Percentiles rank a stretch among this genome's conserved stretches.
phyloP scores from a whole-genome alignment of 2,797 vertebrate genomes.

The Podargus strigoides region DNA sequence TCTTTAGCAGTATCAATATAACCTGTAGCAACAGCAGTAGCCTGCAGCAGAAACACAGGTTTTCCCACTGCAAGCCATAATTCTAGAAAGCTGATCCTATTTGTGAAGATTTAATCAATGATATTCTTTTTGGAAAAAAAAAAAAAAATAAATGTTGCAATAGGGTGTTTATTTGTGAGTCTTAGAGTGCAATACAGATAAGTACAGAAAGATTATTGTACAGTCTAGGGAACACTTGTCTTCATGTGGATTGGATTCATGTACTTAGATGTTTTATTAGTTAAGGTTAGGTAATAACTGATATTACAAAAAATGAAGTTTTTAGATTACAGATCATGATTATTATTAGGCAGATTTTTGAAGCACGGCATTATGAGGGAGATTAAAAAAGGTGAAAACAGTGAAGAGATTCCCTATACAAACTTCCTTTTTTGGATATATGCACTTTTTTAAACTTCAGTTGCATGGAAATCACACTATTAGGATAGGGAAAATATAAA shows the following conservation, averaged over 20 bases:
- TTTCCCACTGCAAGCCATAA: background rate
- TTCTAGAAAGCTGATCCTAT: background rate
- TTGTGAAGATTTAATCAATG: background rate
- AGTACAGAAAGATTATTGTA: background rate
- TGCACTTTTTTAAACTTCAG: conserved; percentile 7
- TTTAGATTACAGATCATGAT: background rate
- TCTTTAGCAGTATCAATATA: background rate
- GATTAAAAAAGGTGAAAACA: background rate
- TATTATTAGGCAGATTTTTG: background rate
- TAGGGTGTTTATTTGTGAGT: too few species aligned
- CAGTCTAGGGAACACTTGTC: background rate
- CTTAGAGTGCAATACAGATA: background rate
- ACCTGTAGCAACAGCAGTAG: background rate
- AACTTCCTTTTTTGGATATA: conserved; percentile 12
- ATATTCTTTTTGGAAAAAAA: rapidly evolving
- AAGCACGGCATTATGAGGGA: background rate
- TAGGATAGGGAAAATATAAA: background rate
- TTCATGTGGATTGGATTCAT: background rate
- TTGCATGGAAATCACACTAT: background rate
- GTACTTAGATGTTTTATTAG: background rate
- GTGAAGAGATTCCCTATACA: background rate
- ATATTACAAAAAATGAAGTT: background rate
- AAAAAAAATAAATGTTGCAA: background rate
- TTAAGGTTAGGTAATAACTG: background rate
- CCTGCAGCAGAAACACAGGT: background rate